Evolutionary conservation across 2,888 invertebrate genomes (phyloP), one percentile per base, ranked within the genome.

Genomic region (Drosophila nr. fundita): DNA sequence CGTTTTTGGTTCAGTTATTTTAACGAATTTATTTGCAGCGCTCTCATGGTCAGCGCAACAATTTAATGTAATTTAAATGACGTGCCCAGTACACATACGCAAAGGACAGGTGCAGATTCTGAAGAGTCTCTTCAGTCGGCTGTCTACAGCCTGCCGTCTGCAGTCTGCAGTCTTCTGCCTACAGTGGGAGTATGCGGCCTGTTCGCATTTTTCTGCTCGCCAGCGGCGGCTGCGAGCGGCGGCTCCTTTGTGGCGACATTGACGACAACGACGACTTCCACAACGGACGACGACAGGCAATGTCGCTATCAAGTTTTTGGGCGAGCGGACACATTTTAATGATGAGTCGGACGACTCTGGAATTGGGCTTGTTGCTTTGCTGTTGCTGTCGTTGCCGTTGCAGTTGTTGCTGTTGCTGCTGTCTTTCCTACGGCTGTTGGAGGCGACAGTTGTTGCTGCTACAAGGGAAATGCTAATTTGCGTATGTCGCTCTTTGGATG

Each of bases 41-140:
- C 86, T 86, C 87, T 89, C 90, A 90, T 87, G 86, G 90, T 89
- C 87, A 90, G 89, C 89, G 89, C 89, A 91, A 90, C 91, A 91
- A 91, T 91, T 91, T 91, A 91, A 91, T 91, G 91, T 91, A 91
- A 91, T 91, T 91, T 91, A 91, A 91, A 91, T 91, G 90, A 90
- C 91, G 90, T 90, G 85, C 87, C 88, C 87, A 89, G 90, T 72
- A 90, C 84, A 73, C 83, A 84, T 65, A 50, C 71, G 66, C 82
- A 83, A 78, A 73, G 89, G 76, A 81, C 75, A 84, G 80, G 65
- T 84, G 82, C 85, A 79, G 79, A 68, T 62, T 69, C 81, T 78
- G 65, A 77, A 73, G 78, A 73, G 65, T 57, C 68, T 45, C 45
- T 59, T 65, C 65, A 52, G 58, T 76, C 38, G 45, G 27, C 70